These are phyloP conservation scores for Parambassis ranga DNA, from an alignment of 2,797 vertebrate genomes.

Conservation along the genomic window DNA sequence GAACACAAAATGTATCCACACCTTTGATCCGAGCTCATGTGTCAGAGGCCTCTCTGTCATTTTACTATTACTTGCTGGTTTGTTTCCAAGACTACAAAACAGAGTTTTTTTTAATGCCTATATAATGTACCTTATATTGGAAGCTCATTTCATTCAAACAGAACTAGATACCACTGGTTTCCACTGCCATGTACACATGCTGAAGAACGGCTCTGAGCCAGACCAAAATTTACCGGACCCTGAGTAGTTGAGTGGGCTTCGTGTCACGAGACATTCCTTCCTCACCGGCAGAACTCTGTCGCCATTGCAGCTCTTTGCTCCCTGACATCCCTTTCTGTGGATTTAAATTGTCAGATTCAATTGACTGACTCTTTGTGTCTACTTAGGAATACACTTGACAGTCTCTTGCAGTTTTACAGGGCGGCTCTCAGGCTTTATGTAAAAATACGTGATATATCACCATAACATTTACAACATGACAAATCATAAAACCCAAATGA, in stretches of 20 bases:
- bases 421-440: neutral
- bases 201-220: slow-evolving; percentile 44
- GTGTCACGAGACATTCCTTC: slow-evolving; percentile 57
- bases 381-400: slow-evolving; percentile 11
- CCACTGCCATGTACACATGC: slow-evolving; percentile 46
- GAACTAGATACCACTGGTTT: slow-evolving; percentile 46
- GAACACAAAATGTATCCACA: slow-evolving; percentile 15
- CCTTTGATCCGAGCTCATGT: slow-evolving; percentile 38
- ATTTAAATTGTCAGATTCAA: slow-evolving; percentile 67
- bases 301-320: slow-evolving; percentile 47
- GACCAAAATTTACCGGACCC: slow-evolving; percentile 55
- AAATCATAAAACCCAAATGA: too few relatives aligned
- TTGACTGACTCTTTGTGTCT: slow-evolving; percentile 36
- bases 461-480: too few relatives aligned
- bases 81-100: slow-evolving; percentile 32
- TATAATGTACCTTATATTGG: slow-evolving; percentile 15
- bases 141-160: slow-evolving; percentile 39
- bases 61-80: slow-evolving; percentile 28
- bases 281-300: slow-evolving; percentile 60
- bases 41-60: slow-evolving; percentile 33
- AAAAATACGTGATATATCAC: too few relatives aligned
- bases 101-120: neutral
- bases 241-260: slow-evolving; percentile 51
- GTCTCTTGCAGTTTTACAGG: slow-evolving; percentile 1
- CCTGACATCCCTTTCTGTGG: slow-evolving; percentile 55